A percentile compares a stretch with the other conserved stretches of the same genome.
Evolutionary conservation across 2,113 vertebrate species (phyloP).

Genomic region (Gorsachius goisagi): DNA sequence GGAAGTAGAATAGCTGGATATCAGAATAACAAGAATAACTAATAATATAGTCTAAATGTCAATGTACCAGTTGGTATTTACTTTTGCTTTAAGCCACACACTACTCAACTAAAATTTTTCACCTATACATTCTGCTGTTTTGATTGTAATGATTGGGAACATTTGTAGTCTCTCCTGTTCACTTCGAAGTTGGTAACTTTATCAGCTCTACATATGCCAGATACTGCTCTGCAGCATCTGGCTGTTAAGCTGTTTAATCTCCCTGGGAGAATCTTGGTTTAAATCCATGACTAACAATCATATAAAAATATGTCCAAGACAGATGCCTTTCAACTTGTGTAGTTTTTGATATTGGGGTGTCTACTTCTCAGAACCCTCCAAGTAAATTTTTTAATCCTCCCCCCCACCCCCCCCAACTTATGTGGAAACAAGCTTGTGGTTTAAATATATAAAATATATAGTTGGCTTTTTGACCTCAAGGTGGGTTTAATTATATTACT

Average conservation of each 20-base stretch:
- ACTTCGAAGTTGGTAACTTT: constrained; percentile 53
- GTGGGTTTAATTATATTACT: not conserved
- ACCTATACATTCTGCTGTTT: constrained; percentile 37
- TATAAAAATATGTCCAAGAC: constrained; percentile 50
- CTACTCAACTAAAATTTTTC: not conserved
- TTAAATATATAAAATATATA: not conserved
- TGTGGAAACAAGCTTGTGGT: not conserved
- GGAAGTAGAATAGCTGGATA: not conserved
- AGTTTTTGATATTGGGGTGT: not conserved
- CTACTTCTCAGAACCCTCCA: not conserved
- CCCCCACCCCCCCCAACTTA: not conserved
- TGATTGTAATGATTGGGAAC: not conserved
- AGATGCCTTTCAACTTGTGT: constrained; percentile 42
- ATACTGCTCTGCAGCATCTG: constrained; percentile 59
- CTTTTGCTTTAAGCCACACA: not conserved
- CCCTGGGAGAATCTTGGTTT: constrained; percentile 52
- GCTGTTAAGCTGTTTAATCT: constrained; percentile 64
- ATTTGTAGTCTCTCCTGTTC: constrained; percentile 45
- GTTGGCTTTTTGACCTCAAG: not conserved
- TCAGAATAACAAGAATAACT: not conserved
- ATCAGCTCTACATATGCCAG: constrained; percentile 38
- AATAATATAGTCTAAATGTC: not conserved
- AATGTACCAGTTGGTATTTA: not conserved
- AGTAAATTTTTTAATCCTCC: not conserved
- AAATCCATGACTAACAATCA: constrained; percentile 51